Base-by-base conservation (phyloP, 1,140 invertebrate genomes). In the Leptestheria dahalacensis region DNA sequence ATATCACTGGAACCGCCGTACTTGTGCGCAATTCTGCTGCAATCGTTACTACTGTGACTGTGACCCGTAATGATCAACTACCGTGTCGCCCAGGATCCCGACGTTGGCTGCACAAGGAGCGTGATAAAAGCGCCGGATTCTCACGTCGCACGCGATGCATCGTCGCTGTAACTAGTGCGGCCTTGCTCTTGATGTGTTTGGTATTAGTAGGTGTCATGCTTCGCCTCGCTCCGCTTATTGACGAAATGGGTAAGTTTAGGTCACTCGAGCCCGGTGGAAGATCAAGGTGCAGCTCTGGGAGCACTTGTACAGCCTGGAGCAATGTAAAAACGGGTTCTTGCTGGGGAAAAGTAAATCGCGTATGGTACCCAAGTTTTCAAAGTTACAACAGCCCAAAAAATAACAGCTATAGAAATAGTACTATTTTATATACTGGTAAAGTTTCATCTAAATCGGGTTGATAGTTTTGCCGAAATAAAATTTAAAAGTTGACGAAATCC, bases 171-270 rank as follows among this genome's bases (percentile, higher is more conserved):
- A 69, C 66, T 2, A 67, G 66, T 1, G 61, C 70, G n/a, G 60
- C 66, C 12, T 64, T 70, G 18, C 62, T 70, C 2, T 60, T 66
- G 51, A 66, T 69, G 62, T 66, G 68, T 51, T 63, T 70, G 62
- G 62, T 69, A 18, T 57, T 70, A 48, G 68, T 70, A 4, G 69
- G 69, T 10, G 59, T 69, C 11, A 70, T 68, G 1, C 63, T 70
- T 18, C 64, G 67, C 18, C 65, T 70, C 64, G 69, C 69, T 18
- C 69, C 69, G 9, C 64, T 70, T 47, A 70, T 70, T 57, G 69
- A 70, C 58, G 69, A 70, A 56, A 68, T 70, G 65, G 69, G 69
- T 70, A 63, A 70, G 69, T 41, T 6, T 9, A 15, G 15, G 33
- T 9, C 33, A n/a, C n/a, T n/a, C 33, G 33, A 41, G 33, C 15